Conservation (phyloP, 2,113 vertebrate species). For the Phalacrocorax pelagicus region DNA sequence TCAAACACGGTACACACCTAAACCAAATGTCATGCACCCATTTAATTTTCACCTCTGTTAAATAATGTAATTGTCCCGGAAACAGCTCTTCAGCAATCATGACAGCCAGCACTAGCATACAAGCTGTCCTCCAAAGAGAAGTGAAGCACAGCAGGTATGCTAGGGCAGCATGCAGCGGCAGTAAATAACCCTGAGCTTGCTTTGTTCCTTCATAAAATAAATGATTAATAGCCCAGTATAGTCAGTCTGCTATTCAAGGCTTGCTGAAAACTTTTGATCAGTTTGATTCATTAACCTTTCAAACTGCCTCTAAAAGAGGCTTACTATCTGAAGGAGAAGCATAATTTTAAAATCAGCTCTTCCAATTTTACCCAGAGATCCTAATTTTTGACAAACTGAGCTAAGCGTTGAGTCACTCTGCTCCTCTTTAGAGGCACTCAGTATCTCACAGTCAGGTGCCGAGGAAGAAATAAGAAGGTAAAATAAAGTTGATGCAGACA, state of each 20-base stretch:
- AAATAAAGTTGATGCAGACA: neutral
- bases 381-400: neutral
- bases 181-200: conserved; percentile 9
- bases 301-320: neutral
- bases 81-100: neutral
- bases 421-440: neutral
- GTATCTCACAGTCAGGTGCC: neutral
- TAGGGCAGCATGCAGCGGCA: conserved; percentile 33
- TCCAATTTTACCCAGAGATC: neutral
- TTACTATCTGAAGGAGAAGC: neutral
- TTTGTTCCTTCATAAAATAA: conserved; percentile 56
- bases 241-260: neutral
- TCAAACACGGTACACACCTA: neutral
- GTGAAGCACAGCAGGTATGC: conserved; percentile 39
- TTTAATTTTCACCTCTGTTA: conserved; percentile 8
- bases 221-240: conserved; percentile 51
- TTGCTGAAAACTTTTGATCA: conserved; percentile 44
- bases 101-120: neutral
- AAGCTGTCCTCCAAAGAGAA: conserved; percentile 21
- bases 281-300: conserved; percentile 45
- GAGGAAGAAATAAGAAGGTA: neutral
- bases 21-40: neutral
- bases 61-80: conserved; percentile 35
- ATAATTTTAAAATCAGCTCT: neutral
- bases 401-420: neutral